Base-by-base conservation (phyloP, 2,113 vertebrate species). In the Ifrita kowaldi region DNA sequence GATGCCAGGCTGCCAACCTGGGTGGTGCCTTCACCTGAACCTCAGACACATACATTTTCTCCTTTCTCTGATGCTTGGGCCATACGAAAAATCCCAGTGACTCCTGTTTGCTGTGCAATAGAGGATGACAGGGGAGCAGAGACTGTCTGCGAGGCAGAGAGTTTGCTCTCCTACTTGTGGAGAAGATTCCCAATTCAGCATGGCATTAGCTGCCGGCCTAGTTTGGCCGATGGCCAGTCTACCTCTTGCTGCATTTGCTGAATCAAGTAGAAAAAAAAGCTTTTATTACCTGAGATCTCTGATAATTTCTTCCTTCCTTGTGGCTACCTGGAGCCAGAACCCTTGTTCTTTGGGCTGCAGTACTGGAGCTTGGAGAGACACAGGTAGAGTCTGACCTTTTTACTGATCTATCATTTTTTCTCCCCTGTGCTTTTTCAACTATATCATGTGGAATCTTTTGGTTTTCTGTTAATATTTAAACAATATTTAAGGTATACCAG, bases 401-500 rank as follows among this genome's bases (percentile, higher is more conserved):
- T 47, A 74, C 44, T 44, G 39, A 70, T 78, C 75, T 55, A 26
- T 41, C 10, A 2, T 69, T 88, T 74, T 78, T 32, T 24, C 35
- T 83, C 21, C 35, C 28, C 17, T 42, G 21, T 82, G 81, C 27
- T 93, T 91, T 89, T 77, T 47, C 69, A 71, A 35, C 33, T 44
- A 3, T 20, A 60, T 22, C 3, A 22, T 30, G 21, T 56, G 88
- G 60, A 89, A 89, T 63, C 19, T 87, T 76, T 70, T 70, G 42
- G 60, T 70, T 89, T 55, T 63, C 42, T 47, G 19, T 71, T 81
- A 82, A 55, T 87, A 89, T 73, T 90, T 88, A 64, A 92, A 35
- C 4, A 75, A 70, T 37, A 95, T 60, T 92, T 73, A 69, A 87
- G 33, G 28, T 56, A 85, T 78, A 84, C 33, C 7, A 37, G 26